A percentile compares a stretch with the other conserved stretches of the same genome.
Conservation (phyloP, 1,140 invertebrate species). For the Drosophila kohkoa region DNA sequence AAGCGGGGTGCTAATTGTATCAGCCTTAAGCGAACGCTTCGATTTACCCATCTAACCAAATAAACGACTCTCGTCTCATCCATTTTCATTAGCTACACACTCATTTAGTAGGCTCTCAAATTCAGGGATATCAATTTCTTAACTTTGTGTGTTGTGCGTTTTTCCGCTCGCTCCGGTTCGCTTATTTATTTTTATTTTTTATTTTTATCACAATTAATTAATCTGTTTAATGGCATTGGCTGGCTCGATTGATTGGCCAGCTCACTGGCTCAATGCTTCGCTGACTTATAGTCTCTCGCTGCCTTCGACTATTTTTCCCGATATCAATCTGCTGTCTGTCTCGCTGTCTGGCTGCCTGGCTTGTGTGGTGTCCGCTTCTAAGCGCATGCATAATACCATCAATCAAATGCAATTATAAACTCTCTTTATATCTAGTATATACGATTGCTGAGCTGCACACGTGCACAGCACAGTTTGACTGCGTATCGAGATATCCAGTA, state of each 20-base stretch:
- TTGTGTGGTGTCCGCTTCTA: slow-evolving; percentile 29
- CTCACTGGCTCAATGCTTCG: slow-evolving; percentile 32
- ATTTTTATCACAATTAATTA: slow-evolving; percentile 77
- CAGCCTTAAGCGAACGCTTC: slow-evolving; percentile 55
- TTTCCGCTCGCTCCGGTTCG: slow-evolving; percentile 12
- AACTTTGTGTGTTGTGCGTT: slow-evolving; percentile 39
- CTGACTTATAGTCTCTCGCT: slow-evolving; percentile 10
- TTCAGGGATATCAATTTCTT: slow-evolving; percentile 54
- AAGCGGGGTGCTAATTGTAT: slow-evolving; percentile 72
- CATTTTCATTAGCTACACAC: slow-evolving; percentile 45
- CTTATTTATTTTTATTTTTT: slow-evolving; percentile 26
- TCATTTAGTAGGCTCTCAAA: slow-evolving; percentile 18
- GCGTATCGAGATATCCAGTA: neutral
- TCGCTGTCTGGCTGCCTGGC: slow-evolving; percentile 19
- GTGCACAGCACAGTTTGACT: neutral
- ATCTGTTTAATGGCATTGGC: slow-evolving; percentile 72
- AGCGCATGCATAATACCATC: slow-evolving; percentile 71
- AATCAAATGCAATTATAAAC: slow-evolving; percentile 78
- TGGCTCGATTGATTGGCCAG: slow-evolving; percentile 56
- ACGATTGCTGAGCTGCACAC: slow-evolving; percentile 5
- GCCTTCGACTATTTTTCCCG: neutral
- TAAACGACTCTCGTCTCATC: slow-evolving; percentile 18
- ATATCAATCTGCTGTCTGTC: slow-evolving; percentile 19
- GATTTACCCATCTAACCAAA: slow-evolving; percentile 32
- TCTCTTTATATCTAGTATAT: slow-evolving; percentile 21